These are phyloP conservation scores for Cettia cetti DNA, from an alignment of 2,113 vertebrate genomes.

Conservation along the genomic window DNA sequence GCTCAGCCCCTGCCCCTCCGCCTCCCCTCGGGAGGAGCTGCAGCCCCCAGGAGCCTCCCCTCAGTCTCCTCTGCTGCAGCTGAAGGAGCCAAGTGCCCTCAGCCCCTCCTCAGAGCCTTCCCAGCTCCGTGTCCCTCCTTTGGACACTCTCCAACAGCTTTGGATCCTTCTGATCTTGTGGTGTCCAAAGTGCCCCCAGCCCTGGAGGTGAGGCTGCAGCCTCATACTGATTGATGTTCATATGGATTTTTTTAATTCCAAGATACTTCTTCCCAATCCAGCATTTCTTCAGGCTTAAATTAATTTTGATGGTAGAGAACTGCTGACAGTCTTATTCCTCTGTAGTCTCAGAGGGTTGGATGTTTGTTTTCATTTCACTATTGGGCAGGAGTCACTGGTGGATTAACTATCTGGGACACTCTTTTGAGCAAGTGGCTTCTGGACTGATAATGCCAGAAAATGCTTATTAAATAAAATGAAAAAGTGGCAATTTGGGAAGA, in stretches of 20 bases:
- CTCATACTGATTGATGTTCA: neutral
- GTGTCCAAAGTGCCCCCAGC: neutral
- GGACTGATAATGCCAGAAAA: neutral
- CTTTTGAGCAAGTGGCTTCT: neutral
- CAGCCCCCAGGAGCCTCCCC: neutral
- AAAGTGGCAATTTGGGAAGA: neutral
- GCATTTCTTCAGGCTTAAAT: neutral
- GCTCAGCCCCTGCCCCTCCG: too few species aligned
- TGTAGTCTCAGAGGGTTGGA: neutral
- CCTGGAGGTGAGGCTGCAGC: neutral
- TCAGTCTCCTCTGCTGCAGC: neutral
- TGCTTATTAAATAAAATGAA: constrained; percentile 15
- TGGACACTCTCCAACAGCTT: neutral
- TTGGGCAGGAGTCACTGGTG: constrained; percentile 2
- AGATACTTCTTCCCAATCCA: neutral
- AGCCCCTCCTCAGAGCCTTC: neutral
- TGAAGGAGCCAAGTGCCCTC: neutral
- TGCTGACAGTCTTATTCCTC: neutral
- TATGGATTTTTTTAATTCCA: neutral
- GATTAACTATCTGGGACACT: constrained; percentile 36
- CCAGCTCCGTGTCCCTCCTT: neutral
- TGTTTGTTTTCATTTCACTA: neutral
- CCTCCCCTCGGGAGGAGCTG: neutral
- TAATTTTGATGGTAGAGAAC: neutral
- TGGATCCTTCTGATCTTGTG: neutral